phyloP scores from a whole-genome alignment of 2,797 vertebrate genomes.

The Saguinus oedipus region DNA sequence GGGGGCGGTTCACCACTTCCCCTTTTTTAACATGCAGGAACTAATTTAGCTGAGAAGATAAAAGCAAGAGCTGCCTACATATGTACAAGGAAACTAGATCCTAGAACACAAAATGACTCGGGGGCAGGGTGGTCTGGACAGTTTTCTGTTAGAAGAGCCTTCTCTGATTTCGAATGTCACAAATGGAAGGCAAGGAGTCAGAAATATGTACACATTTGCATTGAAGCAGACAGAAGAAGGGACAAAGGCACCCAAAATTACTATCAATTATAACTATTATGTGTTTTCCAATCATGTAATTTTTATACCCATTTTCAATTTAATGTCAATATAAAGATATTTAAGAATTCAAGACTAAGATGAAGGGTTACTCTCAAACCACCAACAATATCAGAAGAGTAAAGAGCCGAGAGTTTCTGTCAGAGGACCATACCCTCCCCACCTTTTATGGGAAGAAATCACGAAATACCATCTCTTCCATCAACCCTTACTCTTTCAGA shows the following conservation, averaged over 20 bases:
- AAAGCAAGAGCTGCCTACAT: constrained; percentile 77
- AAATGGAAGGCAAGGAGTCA: background rate
- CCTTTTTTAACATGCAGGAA: constrained; percentile 77
- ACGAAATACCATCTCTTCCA: background rate
- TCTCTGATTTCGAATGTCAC: background rate
- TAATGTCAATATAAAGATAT: background rate
- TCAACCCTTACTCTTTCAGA: background rate
- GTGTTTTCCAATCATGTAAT: background rate
- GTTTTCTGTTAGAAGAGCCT: constrained; percentile 25
- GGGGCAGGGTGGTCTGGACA: background rate
- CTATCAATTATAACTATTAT: background rate
- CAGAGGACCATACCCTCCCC: background rate
- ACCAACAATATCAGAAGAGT: background rate
- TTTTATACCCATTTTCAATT: constrained; percentile 3
- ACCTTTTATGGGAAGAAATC: background rate
- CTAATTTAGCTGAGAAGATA: constrained; percentile 81
- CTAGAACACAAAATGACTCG: constrained; percentile 46
- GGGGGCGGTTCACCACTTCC: constrained; percentile 81
- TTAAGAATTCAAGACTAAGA: background rate
- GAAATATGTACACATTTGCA: background rate
- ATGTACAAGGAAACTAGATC: constrained; percentile 64
- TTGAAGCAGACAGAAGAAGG: background rate
- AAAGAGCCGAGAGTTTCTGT: background rate
- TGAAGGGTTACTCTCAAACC: background rate
- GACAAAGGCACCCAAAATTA: background rate